Percentiles rank a stretch among this genome's conserved stretches.
Conservation (phyloP, 2,113 vertebrate species). For the Corythornis cristatus region DNA sequence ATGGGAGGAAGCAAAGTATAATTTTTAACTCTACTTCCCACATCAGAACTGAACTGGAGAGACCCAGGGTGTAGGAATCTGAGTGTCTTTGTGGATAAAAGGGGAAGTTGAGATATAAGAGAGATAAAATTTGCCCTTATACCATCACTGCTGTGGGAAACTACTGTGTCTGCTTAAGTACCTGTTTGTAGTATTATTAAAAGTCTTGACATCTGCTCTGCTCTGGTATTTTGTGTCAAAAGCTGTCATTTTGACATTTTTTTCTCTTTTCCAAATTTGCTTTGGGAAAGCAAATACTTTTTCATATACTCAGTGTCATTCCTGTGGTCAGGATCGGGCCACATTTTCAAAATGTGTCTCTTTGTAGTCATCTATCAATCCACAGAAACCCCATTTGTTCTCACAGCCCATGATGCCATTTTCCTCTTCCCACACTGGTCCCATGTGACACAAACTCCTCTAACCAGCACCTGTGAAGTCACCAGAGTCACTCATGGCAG, state of each 20-base stretch:
- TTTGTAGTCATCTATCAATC: not conserved
- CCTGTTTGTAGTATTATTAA: not conserved
- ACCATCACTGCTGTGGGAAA: not conserved
- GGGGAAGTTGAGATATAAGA: not conserved
- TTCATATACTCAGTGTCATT: not conserved
- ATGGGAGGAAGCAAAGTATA: not conserved
- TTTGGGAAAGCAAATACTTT: not conserved
- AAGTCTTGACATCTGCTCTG: not conserved
- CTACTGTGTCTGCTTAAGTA: not conserved
- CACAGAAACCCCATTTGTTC: slow-evolving; percentile 26
- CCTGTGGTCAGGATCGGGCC: not conserved
- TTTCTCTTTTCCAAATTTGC: not conserved
- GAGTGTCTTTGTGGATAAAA: not conserved
- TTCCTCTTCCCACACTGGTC: slow-evolving; percentile 11
- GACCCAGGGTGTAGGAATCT: not conserved
- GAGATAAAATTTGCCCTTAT: not conserved
- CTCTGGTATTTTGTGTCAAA: not conserved
- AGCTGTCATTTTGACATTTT: not conserved
- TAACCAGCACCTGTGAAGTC: not conserved
- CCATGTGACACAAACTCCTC: not conserved
- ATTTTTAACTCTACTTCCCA: not conserved
- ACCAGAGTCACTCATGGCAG: not conserved
- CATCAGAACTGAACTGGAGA: not conserved
- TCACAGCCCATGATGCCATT: not conserved
- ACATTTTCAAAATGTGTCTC: not conserved